Evolutionary conservation across 2,113 vertebrate genomes (phyloP), one percentile per base, ranked within the genome.

Genomic region (Willisornis vidua): DNA sequence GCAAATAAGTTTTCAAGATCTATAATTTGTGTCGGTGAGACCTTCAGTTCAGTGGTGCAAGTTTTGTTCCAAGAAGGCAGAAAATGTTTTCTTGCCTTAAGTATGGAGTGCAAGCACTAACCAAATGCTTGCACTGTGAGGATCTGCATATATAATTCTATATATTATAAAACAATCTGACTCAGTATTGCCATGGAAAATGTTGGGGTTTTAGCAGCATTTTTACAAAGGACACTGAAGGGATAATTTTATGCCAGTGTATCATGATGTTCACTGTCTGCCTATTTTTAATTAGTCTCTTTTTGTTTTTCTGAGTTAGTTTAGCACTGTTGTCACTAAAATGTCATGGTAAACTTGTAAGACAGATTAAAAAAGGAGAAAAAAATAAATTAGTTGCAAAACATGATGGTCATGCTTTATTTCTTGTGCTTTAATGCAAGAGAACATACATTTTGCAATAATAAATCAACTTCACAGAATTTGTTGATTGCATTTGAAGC

Each of bases 321-420:
- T 93, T 89, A 95, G 94, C 14, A 3, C 93, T 93, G 90, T 96
- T 96, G 96, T 97, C 96, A 96, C 92, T 96, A 95, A 95, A 93
- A 95, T 97, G 96, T 97, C 94, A 96, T 95, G 96, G 96, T 96
- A 84, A 96, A 97, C 94, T 95, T 96, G 92, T 89, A 97, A 96
- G 84, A 94, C 88, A 96, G 93, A 96, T 97, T 96, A 65, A 78
- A 96, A 95, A 95, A 88, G 48, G 85, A 84, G 83, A 25, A 95
- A 88, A 96, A 96, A 96, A 93, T 90, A 95, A 97, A 96, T 96
- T 94, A 92, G 85, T 96, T 96, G 96, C 93, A 93, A 96, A 96
- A 96, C 96, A 93, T 87, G 96, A 96, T 96, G 96, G 96, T 95
- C 96, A 95, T 97, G 96, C 93, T 95, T 94, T 96, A 94, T 97